Percentiles rank a stretch among this genome's conserved stretches.
phyloP scores from a whole-genome alignment of 37 sponge, comb jelly and placozoan genomes.

The Dysidea cf. avara region DNA sequence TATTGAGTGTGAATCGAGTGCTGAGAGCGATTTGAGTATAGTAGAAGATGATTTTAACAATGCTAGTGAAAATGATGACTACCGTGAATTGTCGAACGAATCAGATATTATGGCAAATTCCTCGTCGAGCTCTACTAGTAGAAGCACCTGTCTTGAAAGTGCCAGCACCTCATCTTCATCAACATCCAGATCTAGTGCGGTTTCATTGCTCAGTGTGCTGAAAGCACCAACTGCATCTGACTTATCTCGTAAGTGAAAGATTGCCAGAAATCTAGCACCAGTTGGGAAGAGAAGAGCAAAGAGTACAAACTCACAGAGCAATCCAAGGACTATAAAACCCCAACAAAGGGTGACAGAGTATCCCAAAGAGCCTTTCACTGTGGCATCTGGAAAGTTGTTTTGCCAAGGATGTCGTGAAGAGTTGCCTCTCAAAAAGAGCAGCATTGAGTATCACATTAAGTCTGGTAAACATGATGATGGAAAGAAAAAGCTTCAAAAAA shows the following conservation, averaged over 20 bases:
- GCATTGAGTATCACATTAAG: conserved; percentile 14
- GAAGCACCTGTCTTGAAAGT: no score
- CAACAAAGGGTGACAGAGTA: conserved; percentile 1
- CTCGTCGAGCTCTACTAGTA: no score
- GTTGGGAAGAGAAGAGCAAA: conserved; percentile 3
- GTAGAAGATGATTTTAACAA: no score
- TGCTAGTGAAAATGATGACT: no score
- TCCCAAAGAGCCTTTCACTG: conserved; percentile 15
- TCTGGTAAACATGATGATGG: conserved; percentile 19
- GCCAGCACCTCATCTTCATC: no score
- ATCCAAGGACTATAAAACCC: conserved; percentile 24
- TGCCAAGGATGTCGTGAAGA: conserved; percentile 35
- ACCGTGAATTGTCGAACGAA: no score
- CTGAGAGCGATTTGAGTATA: no score
- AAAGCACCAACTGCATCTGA: no score
- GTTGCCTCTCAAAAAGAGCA: conserved; percentile 32
- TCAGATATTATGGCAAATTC: no score
- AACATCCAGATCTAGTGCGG: no score
- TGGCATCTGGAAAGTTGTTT: conserved; percentile 23
- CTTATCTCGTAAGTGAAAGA: conserved; percentile 1
- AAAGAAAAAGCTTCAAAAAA: conserved; percentile 20
- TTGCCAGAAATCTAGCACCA: conserved; percentile 10
- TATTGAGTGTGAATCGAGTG: no score
- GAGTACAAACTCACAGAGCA: conserved; percentile 6
- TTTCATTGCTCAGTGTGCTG: no score